Evolutionary conservation across 2,797 vertebrate species (phyloP).

Genomic region (Xenentodon cancila): DNA sequence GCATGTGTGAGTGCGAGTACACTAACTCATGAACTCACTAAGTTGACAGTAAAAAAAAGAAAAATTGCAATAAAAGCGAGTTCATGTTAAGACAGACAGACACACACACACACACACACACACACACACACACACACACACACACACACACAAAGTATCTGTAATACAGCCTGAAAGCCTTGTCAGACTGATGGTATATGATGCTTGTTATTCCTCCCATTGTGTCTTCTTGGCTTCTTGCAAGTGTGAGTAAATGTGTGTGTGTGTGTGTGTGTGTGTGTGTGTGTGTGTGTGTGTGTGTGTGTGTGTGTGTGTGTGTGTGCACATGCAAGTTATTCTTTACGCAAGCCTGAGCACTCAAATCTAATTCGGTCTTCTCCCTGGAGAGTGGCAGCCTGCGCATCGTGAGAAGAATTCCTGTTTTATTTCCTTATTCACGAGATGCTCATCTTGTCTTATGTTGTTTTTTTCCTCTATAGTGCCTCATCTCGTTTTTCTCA

Average conservation of each 20-base stretch:
- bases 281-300: constrained; percentile 21
- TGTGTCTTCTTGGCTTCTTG: constrained; percentile 32
- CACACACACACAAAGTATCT: constrained; percentile 16
- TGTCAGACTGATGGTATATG: constrained; percentile 51
- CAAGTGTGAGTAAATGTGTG: constrained; percentile 16
- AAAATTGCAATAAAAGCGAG: constrained; percentile 18
- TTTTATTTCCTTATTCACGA: constrained; percentile 56
- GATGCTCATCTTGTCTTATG: constrained; percentile 58
- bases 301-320: constrained; percentile 1
- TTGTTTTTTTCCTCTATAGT: constrained; percentile 57
- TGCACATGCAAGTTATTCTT: constrained; percentile 31
- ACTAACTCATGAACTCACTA: constrained; percentile 3
- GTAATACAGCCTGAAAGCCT: constrained; percentile 42
- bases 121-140: constrained; percentile 4
- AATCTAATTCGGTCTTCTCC: constrained; percentile 55
- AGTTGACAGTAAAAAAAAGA: constrained; percentile 2
- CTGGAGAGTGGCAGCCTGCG: constrained; percentile 52
- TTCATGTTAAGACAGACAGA: constrained; percentile 1
- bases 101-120: constrained; percentile 15
- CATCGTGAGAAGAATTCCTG: constrained; percentile 55
- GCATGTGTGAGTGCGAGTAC: not conserved
- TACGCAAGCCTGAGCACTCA: constrained; percentile 54
- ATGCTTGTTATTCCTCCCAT: constrained; percentile 54
- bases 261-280: constrained; percentile 11
- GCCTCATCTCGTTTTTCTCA: constrained; percentile 12